phyloP scores from a whole-genome alignment of 2,888 invertebrate species.

The Muscina levida region DNA sequence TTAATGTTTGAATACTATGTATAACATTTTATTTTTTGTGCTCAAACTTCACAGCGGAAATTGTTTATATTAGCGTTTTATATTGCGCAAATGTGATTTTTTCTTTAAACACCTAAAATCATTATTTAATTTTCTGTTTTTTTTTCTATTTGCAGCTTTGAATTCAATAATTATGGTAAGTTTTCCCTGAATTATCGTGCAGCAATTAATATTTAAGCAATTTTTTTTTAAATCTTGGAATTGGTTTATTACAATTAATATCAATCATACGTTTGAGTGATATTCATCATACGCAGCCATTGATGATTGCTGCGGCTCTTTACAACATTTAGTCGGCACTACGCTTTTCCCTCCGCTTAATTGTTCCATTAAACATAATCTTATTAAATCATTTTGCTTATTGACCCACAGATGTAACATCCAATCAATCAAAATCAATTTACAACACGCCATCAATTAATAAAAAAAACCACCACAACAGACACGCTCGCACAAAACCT shows the following conservation, averaged over 20 bases:
- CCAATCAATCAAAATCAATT: constrained; percentile 67
- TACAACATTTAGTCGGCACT: neutral
- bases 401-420: constrained; percentile 62
- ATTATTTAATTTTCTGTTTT: constrained; percentile 17
- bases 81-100: neutral
- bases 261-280: constrained; percentile 16
- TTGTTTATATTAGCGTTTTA: constrained; percentile 18
- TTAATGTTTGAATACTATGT: too few species aligned
- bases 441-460: constrained; percentile 66
- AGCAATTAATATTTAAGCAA: neutral
- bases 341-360: neutral
- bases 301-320: neutral
- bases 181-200: too few species aligned
- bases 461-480: constrained; percentile 29
- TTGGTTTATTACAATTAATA: constrained; percentile 10
- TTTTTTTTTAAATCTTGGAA: neutral
- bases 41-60: constrained; percentile 30
- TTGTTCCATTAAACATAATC: constrained; percentile 56
- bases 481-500: neutral
- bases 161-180: constrained; percentile 47
- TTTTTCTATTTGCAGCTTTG: constrained; percentile 45
- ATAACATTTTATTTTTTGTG: constrained; percentile 39
- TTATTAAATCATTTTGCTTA: constrained; percentile 59
- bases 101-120: neutral
- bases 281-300: neutral